Evolutionary conservation across 2,797 vertebrate species (phyloP).

Genomic region (Tauraco hartlaubi): DNA sequence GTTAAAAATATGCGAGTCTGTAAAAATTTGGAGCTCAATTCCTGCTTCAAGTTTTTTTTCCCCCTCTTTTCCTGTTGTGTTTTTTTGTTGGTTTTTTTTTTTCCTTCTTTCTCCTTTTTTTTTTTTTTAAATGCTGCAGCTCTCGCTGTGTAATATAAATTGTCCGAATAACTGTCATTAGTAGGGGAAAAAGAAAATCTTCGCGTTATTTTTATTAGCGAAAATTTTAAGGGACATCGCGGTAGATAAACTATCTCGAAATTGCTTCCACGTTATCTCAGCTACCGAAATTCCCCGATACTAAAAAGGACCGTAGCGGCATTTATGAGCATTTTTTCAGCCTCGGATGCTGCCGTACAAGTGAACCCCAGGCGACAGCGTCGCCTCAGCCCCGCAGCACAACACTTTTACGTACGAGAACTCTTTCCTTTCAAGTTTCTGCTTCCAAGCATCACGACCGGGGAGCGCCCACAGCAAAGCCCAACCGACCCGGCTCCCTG

Average conservation of each 20-base stretch:
- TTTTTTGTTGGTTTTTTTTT: too few relatives aligned
- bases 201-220: constrained; percentile 14
- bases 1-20: constrained; percentile 27
- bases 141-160: constrained; percentile 26
- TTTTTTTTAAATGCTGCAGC: not conserved
- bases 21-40: constrained; percentile 44
- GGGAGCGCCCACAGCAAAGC: not conserved
- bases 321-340: not conserved
- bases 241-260: constrained; percentile 8
- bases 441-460: not conserved
- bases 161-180: constrained; percentile 39
- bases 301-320: not conserved
- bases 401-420: not conserved
- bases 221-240: constrained; percentile 29
- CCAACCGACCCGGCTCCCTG: too few relatives aligned
- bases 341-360: constrained; percentile 4
- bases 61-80: not conserved
- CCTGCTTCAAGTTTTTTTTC: not conserved
- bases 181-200: not conserved
- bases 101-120: rapidly evolving
- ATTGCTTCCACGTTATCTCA: not conserved
- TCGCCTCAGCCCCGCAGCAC: constrained; percentile 3
- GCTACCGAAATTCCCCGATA: constrained; percentile 19
- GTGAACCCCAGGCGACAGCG: not conserved
- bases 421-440: not conserved